A percentile compares a stretch with the other conserved stretches of the same genome.
These are phyloP conservation scores for Drosophila hawaiiensis DNA, from an alignment of 2,888 invertebrate species.

Conservation along the genomic window DNA sequence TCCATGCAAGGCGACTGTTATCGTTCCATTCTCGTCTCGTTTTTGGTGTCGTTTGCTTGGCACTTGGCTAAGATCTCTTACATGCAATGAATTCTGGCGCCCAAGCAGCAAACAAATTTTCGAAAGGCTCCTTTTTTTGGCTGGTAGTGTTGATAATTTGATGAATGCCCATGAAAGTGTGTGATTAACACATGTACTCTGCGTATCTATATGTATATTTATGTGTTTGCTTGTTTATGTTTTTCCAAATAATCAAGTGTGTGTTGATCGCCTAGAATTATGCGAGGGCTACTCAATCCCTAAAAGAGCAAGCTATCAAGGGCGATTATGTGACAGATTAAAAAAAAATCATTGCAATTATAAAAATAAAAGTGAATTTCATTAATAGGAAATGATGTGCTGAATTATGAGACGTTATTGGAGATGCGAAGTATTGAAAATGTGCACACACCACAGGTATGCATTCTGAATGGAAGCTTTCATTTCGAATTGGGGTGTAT, in stretches of 20 bases:
- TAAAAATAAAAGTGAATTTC: background rate
- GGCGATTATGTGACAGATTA: too few species aligned
- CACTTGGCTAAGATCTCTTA: constrained; percentile 54
- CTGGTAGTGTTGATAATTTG: constrained; percentile 62
- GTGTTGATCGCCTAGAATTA: background rate
- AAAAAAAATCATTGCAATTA: background rate
- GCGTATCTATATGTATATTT: background rate
- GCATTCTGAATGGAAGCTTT: background rate
- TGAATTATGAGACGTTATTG: background rate
- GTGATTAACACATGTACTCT: constrained; percentile 23
- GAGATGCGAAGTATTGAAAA: background rate
- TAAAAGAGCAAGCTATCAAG: too few species aligned
- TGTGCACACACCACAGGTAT: background rate
- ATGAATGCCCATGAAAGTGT: constrained; percentile 62
- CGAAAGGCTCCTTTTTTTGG: constrained; percentile 76
- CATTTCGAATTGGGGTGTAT: background rate
- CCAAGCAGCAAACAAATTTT: constrained; percentile 51
- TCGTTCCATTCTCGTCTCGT: constrained; percentile 41
- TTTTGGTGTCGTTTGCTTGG: constrained; percentile 21
- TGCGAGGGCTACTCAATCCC: background rate
- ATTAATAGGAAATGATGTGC: background rate
- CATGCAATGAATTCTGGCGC: constrained; percentile 65
- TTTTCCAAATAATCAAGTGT: background rate
- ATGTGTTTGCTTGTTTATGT: background rate
- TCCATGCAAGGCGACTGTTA: constrained; percentile 24